Evolutionary conservation across 2,797 vertebrate species (phyloP).

Genomic region (Gambusia yucatana): DNA sequence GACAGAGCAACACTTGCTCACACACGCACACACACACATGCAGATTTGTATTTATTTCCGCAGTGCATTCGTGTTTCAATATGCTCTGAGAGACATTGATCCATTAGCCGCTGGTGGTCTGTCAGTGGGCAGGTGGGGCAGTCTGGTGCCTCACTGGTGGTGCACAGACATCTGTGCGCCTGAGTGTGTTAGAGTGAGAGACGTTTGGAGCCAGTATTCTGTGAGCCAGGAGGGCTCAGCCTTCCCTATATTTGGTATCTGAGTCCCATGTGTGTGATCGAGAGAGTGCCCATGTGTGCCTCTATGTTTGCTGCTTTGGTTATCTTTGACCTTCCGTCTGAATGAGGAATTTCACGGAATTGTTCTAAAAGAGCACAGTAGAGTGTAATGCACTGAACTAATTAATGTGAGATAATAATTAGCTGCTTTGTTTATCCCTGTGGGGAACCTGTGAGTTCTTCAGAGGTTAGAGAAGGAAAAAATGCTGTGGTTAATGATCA

Average conservation of each 20-base stretch:
- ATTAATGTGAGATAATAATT: slow-evolving; percentile 47
- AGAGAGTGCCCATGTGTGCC: slow-evolving; percentile 22
- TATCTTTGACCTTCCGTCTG: slow-evolving; percentile 48
- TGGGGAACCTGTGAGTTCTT: slow-evolving; percentile 16
- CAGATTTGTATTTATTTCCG: neutral
- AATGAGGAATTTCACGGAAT: slow-evolving; percentile 67
- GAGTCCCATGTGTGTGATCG: slow-evolving; percentile 24
- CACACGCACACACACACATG: neutral
- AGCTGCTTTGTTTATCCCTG: slow-evolving; percentile 23
- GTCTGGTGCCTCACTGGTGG: slow-evolving; percentile 50
- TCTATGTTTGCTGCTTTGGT: slow-evolving; percentile 23
- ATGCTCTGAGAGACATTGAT: slow-evolving; percentile 40
- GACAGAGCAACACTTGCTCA: slow-evolving; percentile 21
- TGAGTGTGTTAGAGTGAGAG: slow-evolving; percentile 33
- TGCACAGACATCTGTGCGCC: slow-evolving; percentile 33
- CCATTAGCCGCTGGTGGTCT: slow-evolving; percentile 48
- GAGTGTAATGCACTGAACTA: slow-evolving; percentile 43
- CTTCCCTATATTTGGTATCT: slow-evolving; percentile 46
- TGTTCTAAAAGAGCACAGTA: slow-evolving; percentile 40
- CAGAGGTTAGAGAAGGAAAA: slow-evolving; percentile 20
- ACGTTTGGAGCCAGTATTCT: slow-evolving; percentile 46
- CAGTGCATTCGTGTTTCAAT: slow-evolving; percentile 7
- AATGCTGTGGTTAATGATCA: slow-evolving; percentile 11
- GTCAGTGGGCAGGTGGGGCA: slow-evolving; percentile 55
- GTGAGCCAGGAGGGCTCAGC: slow-evolving; percentile 20